A percentile compares a stretch with the other conserved stretches of the same genome.
Evolutionary conservation across 2,888 invertebrate species (phyloP).

Genomic region (Esperia sulphurella): DNA sequence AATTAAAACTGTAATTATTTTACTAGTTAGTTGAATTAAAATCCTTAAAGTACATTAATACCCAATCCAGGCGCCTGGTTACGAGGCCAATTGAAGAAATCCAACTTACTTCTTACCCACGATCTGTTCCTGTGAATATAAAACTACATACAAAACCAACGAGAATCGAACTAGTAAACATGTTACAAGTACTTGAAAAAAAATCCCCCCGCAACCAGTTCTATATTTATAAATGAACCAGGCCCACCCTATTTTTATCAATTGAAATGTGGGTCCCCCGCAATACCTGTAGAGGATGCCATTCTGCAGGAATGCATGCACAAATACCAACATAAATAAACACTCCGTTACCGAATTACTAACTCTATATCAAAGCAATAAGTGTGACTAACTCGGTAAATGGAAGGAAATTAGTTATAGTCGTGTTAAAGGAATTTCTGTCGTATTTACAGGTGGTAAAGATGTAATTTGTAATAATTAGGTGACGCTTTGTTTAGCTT

Average conservation of each 20-base stretch:
- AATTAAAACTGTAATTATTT: too few species aligned
- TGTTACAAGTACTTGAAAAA: neutral
- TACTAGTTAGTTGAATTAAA: too few species aligned
- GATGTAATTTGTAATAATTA: constrained; percentile 39
- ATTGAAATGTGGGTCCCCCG: constrained; percentile 47
- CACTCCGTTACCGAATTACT: neutral
- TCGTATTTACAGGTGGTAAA: constrained; percentile 43
- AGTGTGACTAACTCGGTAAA: neutral
- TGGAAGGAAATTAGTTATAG: constrained; percentile 20
- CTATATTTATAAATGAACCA: constrained; percentile 7
- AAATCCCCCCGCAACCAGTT: neutral
- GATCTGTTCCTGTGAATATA: too few species aligned
- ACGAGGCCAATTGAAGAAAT: too few species aligned
- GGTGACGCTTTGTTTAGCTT: constrained; percentile 37
- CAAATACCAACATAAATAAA: constrained; percentile 4
- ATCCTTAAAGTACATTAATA: too few species aligned
- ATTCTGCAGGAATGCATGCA: constrained; percentile 4
- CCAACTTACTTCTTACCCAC: too few species aligned
- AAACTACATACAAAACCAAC: too few species aligned
- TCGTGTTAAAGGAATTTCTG: constrained; percentile 42
- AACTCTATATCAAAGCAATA: neutral
- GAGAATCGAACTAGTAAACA: neutral
- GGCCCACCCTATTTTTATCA: constrained; percentile 53
- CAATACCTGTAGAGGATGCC: constrained; percentile 12
- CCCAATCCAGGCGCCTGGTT: too few species aligned